These are phyloP conservation scores for Centropus bengalensis DNA, from an alignment of 2,113 vertebrate species.

Conservation along the genomic window DNA sequence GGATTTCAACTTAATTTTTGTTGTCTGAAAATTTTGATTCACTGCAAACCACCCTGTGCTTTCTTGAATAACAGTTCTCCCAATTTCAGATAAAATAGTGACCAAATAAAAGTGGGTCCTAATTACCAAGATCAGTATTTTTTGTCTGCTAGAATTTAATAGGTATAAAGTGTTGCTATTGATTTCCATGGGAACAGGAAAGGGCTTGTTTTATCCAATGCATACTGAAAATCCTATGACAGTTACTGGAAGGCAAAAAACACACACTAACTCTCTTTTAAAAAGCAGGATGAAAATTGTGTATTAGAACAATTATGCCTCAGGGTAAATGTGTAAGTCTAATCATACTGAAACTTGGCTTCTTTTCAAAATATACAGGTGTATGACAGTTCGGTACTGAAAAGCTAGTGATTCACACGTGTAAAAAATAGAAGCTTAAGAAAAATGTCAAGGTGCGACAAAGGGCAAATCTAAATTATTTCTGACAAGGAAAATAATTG, in stretches of 20 bases:
- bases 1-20: not conserved
- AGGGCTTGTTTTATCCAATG: not conserved
- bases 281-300: constrained; percentile 52
- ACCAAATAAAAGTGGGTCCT: not conserved
- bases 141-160: not conserved
- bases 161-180: constrained; percentile 9
- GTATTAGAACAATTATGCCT: constrained; percentile 66
- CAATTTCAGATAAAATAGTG: not conserved
- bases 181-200: constrained; percentile 60
- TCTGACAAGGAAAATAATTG: not conserved
- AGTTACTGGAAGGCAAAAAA: constrained; percentile 47
- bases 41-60: not conserved
- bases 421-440: constrained; percentile 27
- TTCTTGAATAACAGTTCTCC: not conserved
- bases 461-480: constrained; percentile 26
- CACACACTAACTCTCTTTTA: constrained; percentile 34
- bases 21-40: not conserved
- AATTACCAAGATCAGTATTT: not conserved
- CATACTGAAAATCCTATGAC: constrained; percentile 36
- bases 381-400: constrained; percentile 46
- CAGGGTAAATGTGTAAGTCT: constrained; percentile 56
- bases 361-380: constrained; percentile 48
- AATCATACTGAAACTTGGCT: constrained; percentile 57
- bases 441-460: constrained; percentile 55
- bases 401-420: constrained; percentile 7